Percentiles rank a stretch among this genome's conserved stretches.
Evolutionary conservation across 2,797 vertebrate genomes (phyloP).

Genomic region (Microctenopoma stevenorrisi): DNA sequence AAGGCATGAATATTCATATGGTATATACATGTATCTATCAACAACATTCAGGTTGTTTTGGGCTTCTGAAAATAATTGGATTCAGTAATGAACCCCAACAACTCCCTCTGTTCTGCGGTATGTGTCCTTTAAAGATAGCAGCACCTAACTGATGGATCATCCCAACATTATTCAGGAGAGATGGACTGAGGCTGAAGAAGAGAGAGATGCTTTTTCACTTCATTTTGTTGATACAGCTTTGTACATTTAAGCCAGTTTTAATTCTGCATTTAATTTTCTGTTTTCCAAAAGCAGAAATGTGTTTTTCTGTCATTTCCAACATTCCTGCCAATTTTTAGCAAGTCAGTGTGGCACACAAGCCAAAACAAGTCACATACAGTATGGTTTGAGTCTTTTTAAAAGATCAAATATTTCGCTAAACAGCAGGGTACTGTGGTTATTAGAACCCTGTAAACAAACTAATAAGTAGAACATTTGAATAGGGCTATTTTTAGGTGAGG

Average conservation of each 20-base stretch:
- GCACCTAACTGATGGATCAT: conserved; percentile 43
- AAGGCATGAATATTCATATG: conserved; percentile 77
- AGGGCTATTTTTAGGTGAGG: neutral
- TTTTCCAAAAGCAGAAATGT: neutral
- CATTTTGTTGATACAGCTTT: neutral
- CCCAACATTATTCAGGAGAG: conserved; percentile 10
- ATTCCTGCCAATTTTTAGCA: neutral
- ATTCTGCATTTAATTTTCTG: neutral
- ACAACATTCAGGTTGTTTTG: conserved; percentile 77
- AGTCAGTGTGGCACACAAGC: no score
- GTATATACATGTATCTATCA: conserved; percentile 74
- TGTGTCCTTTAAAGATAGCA: conserved; percentile 61
- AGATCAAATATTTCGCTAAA: neutral
- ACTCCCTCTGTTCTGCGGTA: conserved; percentile 63
- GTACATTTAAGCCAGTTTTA: neutral
- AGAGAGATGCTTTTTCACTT: neutral
- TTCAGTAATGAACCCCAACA: conserved; percentile 70
- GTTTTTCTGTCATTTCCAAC: neutral
- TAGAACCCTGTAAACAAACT: neutral
- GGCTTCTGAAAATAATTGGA: conserved; percentile 72
- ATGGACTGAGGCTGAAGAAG: neutral
- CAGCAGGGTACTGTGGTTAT: neutral
- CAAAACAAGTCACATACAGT: neutral
- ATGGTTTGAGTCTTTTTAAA: neutral
- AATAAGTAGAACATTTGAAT: neutral